phyloP scores from a whole-genome alignment of 2,888 invertebrate species.

The Epinotia bilunana region DNA sequence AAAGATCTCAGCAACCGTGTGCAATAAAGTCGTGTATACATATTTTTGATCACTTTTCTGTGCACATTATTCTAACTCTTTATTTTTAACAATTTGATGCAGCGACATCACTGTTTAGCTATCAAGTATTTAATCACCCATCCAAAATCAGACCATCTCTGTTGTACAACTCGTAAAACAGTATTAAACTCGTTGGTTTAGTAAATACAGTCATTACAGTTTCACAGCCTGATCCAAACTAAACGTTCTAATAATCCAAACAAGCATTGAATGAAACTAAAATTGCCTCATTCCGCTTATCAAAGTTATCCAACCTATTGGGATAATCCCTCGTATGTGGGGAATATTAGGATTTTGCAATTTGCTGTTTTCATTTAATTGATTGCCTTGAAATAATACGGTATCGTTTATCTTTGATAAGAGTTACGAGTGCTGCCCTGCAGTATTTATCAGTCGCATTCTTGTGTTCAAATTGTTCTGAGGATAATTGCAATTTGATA shows the following conservation, averaged over 20 bases:
- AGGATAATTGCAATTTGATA: slow-evolving; percentile 28
- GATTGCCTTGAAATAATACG: slow-evolving; percentile 26
- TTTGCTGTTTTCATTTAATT: slow-evolving; percentile 16
- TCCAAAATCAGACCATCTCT: too few relatives aligned
- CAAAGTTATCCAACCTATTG: slow-evolving; percentile 20
- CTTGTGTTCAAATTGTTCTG: slow-evolving; percentile 16
- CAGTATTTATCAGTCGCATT: slow-evolving; percentile 3
- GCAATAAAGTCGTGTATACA: too few relatives aligned
- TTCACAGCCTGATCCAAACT: slow-evolving; percentile 12
- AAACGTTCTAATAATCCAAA: slow-evolving; percentile 11
- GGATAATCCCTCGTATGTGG: slow-evolving; percentile 23
- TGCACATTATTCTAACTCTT: too few relatives aligned
- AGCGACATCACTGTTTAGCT: too few relatives aligned
- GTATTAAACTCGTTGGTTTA: slow-evolving; percentile 6
- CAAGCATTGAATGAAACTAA: slow-evolving; percentile 20
- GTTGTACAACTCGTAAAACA: too few relatives aligned
- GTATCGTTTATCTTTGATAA: slow-evolving; percentile 21
- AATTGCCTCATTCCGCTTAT: slow-evolving; percentile 31
- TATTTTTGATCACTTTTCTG: too few relatives aligned
- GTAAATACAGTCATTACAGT: slow-evolving; percentile 10
- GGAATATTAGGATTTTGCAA: slow-evolving; percentile 4
- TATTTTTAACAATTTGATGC: too few relatives aligned
- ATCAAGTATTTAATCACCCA: too few relatives aligned
- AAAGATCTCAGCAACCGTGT: too few relatives aligned
- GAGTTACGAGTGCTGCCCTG: not conserved